Evolutionary conservation across 2,113 vertebrate species (phyloP).

Genomic region (Centropristis striata): DNA sequence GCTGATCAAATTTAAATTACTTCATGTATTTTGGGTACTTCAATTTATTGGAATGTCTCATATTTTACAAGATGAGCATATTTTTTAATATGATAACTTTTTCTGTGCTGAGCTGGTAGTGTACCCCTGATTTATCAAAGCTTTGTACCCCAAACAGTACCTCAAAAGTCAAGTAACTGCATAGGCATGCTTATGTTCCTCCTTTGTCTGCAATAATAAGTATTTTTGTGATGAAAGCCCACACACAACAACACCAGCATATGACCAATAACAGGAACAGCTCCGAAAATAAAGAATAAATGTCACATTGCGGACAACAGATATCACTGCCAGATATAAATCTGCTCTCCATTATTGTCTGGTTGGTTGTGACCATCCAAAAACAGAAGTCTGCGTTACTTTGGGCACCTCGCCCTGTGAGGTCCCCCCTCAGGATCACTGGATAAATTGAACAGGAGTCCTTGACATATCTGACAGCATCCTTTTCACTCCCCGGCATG

Average conservation of each 20-base stretch:
- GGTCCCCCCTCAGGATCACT: constrained; percentile 44
- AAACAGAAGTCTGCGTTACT: constrained; percentile 32
- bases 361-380: not conserved
- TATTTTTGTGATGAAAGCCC: not conserved
- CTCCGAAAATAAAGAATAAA: constrained; percentile 4
- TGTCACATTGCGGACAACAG: not conserved
- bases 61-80: not conserved
- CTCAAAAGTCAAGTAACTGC: not conserved
- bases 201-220: not conserved
- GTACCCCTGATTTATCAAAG: not conserved
- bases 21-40: not conserved
- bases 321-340: constrained; percentile 21
- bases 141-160: not conserved
- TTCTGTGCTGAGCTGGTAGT: not conserved
- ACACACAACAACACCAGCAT: not conserved
- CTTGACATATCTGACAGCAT: constrained; percentile 74
- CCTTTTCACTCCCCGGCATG: constrained; percentile 43
- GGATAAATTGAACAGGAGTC: constrained; percentile 70
- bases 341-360: constrained; percentile 17
- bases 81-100: not conserved
- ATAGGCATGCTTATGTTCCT: not conserved
- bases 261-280: not conserved
- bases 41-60: not conserved
- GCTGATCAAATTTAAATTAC: not conserved
- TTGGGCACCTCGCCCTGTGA: constrained; percentile 20